A percentile compares a stretch with the other conserved stretches of the same genome.
Conservation (phyloP, 2,888 invertebrate genomes). For the Disparrhopalites patrizii region DNA sequence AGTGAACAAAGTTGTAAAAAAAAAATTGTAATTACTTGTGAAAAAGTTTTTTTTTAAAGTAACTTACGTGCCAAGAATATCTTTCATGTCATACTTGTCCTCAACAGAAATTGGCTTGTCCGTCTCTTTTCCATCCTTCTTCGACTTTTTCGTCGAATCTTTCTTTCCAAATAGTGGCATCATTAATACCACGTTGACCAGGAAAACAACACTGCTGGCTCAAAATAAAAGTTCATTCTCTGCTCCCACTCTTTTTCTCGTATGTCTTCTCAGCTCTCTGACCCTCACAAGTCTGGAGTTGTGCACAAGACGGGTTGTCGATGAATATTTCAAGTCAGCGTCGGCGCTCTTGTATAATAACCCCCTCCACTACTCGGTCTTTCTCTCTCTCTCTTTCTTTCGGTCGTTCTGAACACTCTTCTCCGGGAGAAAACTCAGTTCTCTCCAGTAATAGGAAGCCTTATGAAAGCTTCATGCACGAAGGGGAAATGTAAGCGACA, state of each 20-base stretch:
- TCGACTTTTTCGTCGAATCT: constrained; percentile 77
- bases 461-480: too few species aligned
- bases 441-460: too few species aligned
- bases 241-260: constrained; percentile 8
- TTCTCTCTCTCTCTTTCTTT: neutral
- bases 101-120: constrained; percentile 76
- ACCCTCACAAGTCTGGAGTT: constrained; percentile 19
- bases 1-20: too few species aligned
- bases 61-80: constrained; percentile 81
- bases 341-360: constrained; percentile 25
- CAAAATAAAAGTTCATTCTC: constrained; percentile 13
- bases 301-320: constrained; percentile 29
- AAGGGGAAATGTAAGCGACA: too few species aligned
- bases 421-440: too few species aligned
- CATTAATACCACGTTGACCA: constrained; percentile 43
- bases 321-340: constrained; percentile 20
- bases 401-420: too few species aligned
- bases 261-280: constrained; percentile 17
- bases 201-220: constrained; percentile 17
- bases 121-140: constrained; percentile 72
- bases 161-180: constrained; percentile 91
- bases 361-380: too few species aligned
- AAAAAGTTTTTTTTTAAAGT: too few species aligned
- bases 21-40: too few species aligned
- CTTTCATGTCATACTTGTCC: constrained; percentile 85